phyloP scores from a whole-genome alignment of 2,888 invertebrate species.

The Phortica okadai region DNA sequence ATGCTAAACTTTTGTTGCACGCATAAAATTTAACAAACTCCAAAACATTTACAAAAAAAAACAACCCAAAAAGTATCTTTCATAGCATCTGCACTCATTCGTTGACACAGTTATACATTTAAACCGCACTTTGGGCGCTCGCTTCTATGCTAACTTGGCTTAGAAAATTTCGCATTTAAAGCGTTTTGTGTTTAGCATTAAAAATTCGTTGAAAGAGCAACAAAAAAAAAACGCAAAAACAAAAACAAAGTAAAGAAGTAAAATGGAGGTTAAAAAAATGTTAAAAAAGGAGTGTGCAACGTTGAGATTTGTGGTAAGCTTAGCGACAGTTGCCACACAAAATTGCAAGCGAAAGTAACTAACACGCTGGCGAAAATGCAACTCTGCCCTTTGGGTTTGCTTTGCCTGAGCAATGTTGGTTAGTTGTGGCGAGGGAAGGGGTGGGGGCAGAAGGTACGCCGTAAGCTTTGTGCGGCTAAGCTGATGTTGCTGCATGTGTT shows the following conservation, averaged over 20 bases:
- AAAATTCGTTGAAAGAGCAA: background rate
- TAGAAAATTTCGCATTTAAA: background rate
- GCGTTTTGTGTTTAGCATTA: background rate
- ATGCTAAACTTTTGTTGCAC: background rate
- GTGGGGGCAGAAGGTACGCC: background rate
- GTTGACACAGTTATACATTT: constrained; percentile 12
- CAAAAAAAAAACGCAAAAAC: background rate
- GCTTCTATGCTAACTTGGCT: background rate
- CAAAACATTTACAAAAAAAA: background rate
- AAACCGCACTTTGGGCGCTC: background rate
- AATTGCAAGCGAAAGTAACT: background rate
- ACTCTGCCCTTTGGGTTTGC: background rate
- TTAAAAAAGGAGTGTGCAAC: background rate
- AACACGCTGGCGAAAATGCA: background rate
- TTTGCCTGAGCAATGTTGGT: background rate
- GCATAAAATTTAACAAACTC: background rate
- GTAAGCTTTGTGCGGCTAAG: background rate
- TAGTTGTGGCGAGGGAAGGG: too few species aligned
- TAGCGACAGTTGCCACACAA: background rate
- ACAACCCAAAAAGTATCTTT: background rate
- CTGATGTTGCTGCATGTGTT: constrained; percentile 12
- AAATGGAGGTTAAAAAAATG: too few species aligned
- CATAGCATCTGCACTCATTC: background rate
- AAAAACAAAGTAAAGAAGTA: background rate
- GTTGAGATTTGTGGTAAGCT: background rate